phyloP scores from a whole-genome alignment of 2,888 invertebrate species.

The Xylophagus ater region DNA sequence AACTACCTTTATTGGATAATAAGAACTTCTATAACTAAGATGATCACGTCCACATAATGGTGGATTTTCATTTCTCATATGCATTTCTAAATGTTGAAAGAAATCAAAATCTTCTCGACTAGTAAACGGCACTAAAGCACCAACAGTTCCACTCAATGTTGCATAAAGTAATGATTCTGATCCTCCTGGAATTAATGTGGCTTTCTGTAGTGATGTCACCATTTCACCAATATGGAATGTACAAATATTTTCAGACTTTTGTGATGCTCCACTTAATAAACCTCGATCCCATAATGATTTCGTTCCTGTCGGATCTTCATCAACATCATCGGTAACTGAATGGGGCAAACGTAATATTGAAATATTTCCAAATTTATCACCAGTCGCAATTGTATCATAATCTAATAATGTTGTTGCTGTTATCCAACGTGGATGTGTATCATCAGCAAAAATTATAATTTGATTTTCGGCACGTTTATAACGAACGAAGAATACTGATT shows the following conservation, averaged over 20 bases:
- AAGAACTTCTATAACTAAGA: constrained; percentile 91
- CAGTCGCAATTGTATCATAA: constrained; percentile 90
- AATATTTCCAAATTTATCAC: constrained; percentile 97
- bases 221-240: constrained; percentile 96
- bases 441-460: constrained; percentile 95
- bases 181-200: constrained; percentile 93
- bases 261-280: constrained; percentile 89
- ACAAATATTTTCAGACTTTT: constrained; percentile 86
- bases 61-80: constrained; percentile 94
- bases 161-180: constrained; percentile 95
- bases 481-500: constrained; percentile 90
- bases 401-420: constrained; percentile 87
- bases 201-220: constrained; percentile 89
- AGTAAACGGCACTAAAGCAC: constrained; percentile 87
- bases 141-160: constrained; percentile 87
- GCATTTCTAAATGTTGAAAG: constrained; percentile 99
- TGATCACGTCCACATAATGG: constrained; percentile 97
- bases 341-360: constrained; percentile 80
- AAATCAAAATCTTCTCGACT: constrained; percentile 97
- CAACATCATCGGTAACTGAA: constrained; percentile 92
- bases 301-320: constrained; percentile 98
- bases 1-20: constrained; percentile 87
- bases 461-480: constrained; percentile 95
- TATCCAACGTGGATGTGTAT: constrained; percentile 94
- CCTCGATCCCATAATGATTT: constrained; percentile 95